phyloP scores from a whole-genome alignment of 2,888 invertebrate species.

The Glyphotaelius pellucidus region DNA sequence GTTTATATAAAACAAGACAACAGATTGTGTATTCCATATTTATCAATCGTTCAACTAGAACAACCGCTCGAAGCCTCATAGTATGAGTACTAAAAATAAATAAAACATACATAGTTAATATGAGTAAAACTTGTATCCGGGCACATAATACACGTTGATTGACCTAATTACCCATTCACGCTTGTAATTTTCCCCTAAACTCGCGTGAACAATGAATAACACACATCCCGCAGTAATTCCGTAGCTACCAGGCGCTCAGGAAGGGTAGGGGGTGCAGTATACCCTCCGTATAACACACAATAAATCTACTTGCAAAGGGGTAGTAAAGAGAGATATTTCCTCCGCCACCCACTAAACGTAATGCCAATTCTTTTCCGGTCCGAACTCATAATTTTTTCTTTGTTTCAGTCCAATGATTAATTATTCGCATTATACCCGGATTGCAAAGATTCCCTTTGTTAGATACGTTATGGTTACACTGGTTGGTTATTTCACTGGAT shows the following conservation, averaged over 20 bases:
- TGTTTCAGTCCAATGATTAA: constrained; percentile 30
- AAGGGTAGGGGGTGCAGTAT: constrained; percentile 23
- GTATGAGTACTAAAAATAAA: not conserved
- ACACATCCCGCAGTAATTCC: constrained; percentile 2
- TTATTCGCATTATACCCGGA: not conserved
- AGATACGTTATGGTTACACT: not conserved
- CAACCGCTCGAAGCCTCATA: not conserved
- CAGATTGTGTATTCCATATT: not conserved
- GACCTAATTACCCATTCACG: not conserved
- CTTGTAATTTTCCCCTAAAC: not conserved
- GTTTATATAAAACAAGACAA: too few relatives aligned
- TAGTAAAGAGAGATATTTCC: constrained; percentile 45
- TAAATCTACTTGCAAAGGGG: constrained; percentile 50
- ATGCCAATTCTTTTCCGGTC: constrained; percentile 34
- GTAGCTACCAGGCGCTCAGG: not conserved
- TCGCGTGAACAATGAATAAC: not conserved
- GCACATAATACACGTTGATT: not conserved
- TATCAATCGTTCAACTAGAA: not conserved
- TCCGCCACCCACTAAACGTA: constrained; percentile 30
- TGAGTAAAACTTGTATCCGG: not conserved
- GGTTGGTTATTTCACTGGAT: not conserved
- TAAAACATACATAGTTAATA: not conserved
- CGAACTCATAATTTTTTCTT: constrained; percentile 33
- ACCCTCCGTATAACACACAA: constrained; percentile 42
- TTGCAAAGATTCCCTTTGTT: constrained; percentile 21